Base-by-base conservation (phyloP, 1,140 invertebrate genomes). In the Leucophenga varia region DNA sequence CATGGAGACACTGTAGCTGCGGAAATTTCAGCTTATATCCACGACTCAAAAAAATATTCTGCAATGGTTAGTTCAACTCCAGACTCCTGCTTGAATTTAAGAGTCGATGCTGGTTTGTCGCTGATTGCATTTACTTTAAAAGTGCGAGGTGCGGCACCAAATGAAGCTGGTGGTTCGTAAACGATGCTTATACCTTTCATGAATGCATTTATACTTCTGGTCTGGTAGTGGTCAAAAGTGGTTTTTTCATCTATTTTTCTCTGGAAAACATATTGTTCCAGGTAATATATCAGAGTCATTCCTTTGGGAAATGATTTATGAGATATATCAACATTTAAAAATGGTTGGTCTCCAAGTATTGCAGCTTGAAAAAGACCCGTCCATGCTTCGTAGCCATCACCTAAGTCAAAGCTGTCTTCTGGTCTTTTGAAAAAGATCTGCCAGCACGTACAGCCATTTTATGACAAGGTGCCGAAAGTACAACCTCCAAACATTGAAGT, bases 401-500 rank as follows among this genome's bases (percentile, higher is more conserved):
- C 76, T 1, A 90, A 61, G 17, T 80, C 34, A 0, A n/a, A 10
- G 2, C 45, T 31, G 2, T 44, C 31, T 0, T 20, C 40, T 3
- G 77, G 74, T 41, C 42, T 61, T 7, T 68, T 64, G 13, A 76
- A 79, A 34, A 74, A 4, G 75, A 78, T 17, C 77, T 57, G 10
- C 78, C 77, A 2, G 68, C 68, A n/a, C 75, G 18, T 77, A 79
- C 10, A 72, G 81, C 54, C 86, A 83, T 42, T 86, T 79, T 51
- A 45, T 70, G 56, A 19, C 65, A 72, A 8, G 53, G 54, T 1
- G 42, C 2, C 0, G 70, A 54, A 14, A 96, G 79, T 32, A 95
- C 86, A 1, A 96, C 83, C 72, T 96, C 92, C 2, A 96, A 65
- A 38, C 86, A 89, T 75, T 90, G 87, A 9, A 90, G 70, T 1